phyloP scores from a whole-genome alignment of 2,888 invertebrate species.

The Pyrrhosoma nymphula region DNA sequence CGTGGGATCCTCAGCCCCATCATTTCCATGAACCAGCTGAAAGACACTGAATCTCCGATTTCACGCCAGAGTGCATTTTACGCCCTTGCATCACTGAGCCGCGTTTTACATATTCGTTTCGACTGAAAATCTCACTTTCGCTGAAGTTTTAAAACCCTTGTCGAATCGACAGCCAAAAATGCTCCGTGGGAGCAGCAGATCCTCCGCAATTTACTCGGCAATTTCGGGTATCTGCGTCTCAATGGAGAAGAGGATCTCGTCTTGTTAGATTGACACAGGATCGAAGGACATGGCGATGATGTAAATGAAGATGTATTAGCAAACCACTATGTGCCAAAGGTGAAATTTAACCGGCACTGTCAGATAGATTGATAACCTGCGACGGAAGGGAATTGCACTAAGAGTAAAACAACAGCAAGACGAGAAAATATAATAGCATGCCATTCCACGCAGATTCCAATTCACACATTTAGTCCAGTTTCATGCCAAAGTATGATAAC shows the following conservation, averaged over 20 bases:
- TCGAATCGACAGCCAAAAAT: conserved; percentile 10
- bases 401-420: too few species aligned
- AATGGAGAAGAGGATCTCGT: neutral
- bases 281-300: neutral
- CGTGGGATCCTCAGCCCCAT: neutral
- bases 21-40: neutral
- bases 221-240: neutral
- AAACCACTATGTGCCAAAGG: too few species aligned
- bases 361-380: too few species aligned
- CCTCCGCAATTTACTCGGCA: neutral
- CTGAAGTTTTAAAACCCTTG: neutral
- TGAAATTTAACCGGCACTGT: too few species aligned
- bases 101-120: neutral
- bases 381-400: too few species aligned
- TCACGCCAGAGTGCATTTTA: conserved; percentile 3
- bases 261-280: neutral
- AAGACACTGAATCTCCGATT: conserved; percentile 56
- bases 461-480: too few species aligned
- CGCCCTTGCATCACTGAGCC: neutral
- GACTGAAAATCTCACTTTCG: conserved; percentile 14
- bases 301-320: neutral
- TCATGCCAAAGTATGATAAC: too few species aligned
- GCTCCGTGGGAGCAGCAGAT: neutral
- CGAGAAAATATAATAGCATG: too few species aligned
- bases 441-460: too few species aligned